Percentiles rank a stretch among this genome's conserved stretches.
phyloP scores from a whole-genome alignment of 2,113 vertebrate genomes.

The Glaucidium brasilianum region DNA sequence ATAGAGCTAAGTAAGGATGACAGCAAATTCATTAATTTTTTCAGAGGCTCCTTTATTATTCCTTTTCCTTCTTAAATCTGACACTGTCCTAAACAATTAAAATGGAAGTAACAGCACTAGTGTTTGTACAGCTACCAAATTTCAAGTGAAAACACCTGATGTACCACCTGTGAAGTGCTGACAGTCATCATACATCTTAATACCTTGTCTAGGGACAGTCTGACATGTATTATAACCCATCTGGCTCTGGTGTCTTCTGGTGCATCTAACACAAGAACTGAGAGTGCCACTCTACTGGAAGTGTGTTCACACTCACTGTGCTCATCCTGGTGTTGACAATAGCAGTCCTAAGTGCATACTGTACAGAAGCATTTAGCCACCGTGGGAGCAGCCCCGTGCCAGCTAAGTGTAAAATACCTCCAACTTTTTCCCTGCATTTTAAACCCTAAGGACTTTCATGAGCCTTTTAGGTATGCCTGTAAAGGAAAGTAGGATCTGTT shows the following conservation, averaged over 20 bases:
- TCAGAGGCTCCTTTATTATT: not conserved
- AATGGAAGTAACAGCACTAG: not conserved
- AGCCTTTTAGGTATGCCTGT: not conserved
- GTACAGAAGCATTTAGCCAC: not conserved
- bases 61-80: not conserved
- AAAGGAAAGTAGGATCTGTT: not conserved
- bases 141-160: not conserved
- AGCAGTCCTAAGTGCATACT: not conserved
- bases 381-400: not conserved
- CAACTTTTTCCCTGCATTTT: not conserved
- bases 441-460: not conserved
- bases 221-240: not conserved
- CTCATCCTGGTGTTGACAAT: not conserved
- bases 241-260: not conserved
- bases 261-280: not conserved
- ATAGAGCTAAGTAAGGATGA: not conserved
- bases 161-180: not conserved
- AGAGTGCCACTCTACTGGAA: not conserved
- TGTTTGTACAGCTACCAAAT: not conserved
- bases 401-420: not conserved
- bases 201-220: not conserved
- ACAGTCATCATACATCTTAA: not conserved
- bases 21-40: not conserved
- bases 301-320: not conserved
- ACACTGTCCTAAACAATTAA: not conserved